Evolutionary conservation across 2,888 invertebrate species (phyloP).

Genomic region (Gibbula magus): DNA sequence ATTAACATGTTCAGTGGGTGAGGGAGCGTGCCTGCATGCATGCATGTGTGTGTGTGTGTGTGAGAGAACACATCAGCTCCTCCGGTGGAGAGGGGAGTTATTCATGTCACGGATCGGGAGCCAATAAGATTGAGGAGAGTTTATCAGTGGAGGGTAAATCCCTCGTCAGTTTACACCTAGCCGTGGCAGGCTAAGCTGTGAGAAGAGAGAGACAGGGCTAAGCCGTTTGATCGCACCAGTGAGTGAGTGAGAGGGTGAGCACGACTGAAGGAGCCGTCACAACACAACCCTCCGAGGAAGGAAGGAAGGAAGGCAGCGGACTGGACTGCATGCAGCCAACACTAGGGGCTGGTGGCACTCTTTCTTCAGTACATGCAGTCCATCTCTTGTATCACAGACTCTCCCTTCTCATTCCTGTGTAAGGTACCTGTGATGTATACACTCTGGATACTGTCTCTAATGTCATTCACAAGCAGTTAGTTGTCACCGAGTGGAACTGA

Average conservation of each 20-base stretch:
- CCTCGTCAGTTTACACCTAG: slow-evolving; percentile 5
- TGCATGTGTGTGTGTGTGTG: not conserved
- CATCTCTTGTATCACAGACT: too few species aligned
- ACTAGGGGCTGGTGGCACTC: not conserved
- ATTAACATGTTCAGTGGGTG: too few species aligned
- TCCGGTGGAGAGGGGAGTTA: not conserved
- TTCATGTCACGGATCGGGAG: slow-evolving; percentile 1
- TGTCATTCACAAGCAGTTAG: too few species aligned
- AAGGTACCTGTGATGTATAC: too few species aligned
- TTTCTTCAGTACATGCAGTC: too few species aligned
- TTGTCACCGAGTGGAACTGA: too few species aligned
- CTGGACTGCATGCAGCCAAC: not conserved
- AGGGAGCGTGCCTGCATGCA: not conserved
- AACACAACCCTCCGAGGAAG: not conserved
- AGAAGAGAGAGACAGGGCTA: not conserved
- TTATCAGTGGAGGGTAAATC: slow-evolving; percentile 6
- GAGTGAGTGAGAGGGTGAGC: not conserved
- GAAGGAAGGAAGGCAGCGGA: not conserved
- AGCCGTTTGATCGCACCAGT: not conserved
- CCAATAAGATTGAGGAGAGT: not conserved
- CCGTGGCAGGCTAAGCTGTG: not conserved
- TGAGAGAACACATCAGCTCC: not conserved
- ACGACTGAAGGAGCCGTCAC: not conserved
- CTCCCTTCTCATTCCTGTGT: too few species aligned
- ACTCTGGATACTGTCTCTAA: too few species aligned